Evolutionary conservation across 1,140 invertebrate genomes (phyloP).

Genomic region (Nephotettix cincticeps): DNA sequence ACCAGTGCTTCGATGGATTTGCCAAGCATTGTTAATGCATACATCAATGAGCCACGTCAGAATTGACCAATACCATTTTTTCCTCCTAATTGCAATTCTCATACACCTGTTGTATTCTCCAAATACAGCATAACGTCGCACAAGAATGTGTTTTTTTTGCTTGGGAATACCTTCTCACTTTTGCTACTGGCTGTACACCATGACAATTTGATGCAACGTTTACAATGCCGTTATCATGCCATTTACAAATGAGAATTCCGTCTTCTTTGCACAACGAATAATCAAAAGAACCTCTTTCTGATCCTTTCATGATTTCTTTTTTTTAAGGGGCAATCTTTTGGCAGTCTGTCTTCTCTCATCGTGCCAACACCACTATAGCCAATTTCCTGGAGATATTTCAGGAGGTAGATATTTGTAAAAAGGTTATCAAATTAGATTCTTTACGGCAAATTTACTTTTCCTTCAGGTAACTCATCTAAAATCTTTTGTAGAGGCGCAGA

Average conservation of each 20-base stretch:
- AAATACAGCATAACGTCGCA: background rate
- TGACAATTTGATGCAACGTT: conserved; percentile 17
- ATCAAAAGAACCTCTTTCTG: conserved; percentile 16
- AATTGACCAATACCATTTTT: background rate
- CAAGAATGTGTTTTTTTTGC: background rate
- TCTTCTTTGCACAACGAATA: conserved; percentile 2
- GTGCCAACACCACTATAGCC: conserved; percentile 38
- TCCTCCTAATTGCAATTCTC: too few species aligned
- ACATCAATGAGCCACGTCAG: too few species aligned
- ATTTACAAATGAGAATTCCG: conserved; percentile 15
- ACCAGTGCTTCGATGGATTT: too few species aligned
- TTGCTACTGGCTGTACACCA: conserved; percentile 14
- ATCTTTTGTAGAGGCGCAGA: conserved; percentile 37
- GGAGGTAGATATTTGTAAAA: conserved; percentile 39
- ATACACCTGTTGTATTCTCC: background rate
- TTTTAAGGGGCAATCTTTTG: conserved; percentile 30
- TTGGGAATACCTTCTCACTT: background rate
- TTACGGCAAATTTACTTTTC: conserved; percentile 28
- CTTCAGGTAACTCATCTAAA: conserved; percentile 34
- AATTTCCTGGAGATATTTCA: conserved; percentile 31
- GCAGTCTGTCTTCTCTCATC: conserved; percentile 37
- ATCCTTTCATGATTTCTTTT: conserved; percentile 33
- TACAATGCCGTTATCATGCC: conserved; percentile 26
- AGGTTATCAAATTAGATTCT: conserved; percentile 42
- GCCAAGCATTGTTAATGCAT: too few species aligned